phyloP scores from a whole-genome alignment of 2,888 invertebrate species.

The Tryphoninae sp. region DNA sequence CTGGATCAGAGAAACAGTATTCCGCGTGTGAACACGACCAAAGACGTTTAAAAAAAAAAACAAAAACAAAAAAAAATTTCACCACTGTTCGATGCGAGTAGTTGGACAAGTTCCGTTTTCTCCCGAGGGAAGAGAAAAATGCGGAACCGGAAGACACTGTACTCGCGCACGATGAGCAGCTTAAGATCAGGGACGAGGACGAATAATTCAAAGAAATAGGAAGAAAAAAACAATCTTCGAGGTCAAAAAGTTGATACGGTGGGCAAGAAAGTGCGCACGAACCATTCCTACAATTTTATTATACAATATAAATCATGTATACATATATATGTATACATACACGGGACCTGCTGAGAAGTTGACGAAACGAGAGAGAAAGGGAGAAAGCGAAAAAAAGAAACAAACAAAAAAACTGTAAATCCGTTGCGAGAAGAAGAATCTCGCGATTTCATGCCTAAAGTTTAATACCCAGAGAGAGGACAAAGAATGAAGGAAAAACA shows the following conservation, averaged over 20 bases:
- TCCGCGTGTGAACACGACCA: conserved; percentile 77
- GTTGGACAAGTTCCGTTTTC: background rate
- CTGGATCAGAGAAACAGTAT: conserved; percentile 75
- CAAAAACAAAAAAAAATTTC: conserved; percentile 39
- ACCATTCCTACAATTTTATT: conserved; percentile 48
- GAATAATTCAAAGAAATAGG: background rate
- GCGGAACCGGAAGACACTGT: conserved; percentile 25
- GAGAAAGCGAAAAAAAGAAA: background rate
- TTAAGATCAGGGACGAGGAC: conserved; percentile 12
- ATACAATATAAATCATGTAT: background rate
- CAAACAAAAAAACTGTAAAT: background rate
- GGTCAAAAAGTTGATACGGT: conserved; percentile 15
- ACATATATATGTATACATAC: conserved; percentile 10
- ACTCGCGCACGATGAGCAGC: background rate
- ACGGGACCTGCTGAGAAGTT: conserved; percentile 49
- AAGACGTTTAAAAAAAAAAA: conserved; percentile 71
- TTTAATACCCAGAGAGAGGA: background rate
- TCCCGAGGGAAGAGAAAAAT: background rate
- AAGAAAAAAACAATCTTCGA: background rate
- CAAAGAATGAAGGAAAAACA: conserved; percentile 1
- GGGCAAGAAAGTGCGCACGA: conserved; percentile 35
- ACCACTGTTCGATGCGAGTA: conserved; percentile 65
- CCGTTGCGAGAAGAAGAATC: background rate
- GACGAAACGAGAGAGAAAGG: conserved; percentile 21
- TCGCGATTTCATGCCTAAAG: background rate